Evolutionary conservation across 2,113 vertebrate genomes (phyloP).

Genomic region (Ceyx cyanopectus): DNA sequence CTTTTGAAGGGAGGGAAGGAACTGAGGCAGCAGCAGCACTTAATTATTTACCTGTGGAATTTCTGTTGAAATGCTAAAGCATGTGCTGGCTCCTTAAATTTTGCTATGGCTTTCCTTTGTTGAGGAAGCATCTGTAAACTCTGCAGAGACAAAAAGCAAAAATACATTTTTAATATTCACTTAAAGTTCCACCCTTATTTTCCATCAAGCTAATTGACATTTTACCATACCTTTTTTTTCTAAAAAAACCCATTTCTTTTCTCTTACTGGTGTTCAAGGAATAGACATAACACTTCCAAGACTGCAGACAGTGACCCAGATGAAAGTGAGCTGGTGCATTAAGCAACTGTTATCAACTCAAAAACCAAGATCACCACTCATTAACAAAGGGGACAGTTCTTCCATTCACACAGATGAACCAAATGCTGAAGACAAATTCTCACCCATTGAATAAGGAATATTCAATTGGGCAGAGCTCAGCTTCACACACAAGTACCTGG

Average conservation of each 20-base stretch:
- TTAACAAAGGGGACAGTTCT: background rate
- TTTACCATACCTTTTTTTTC: background rate
- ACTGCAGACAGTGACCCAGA: background rate
- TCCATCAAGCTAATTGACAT: background rate
- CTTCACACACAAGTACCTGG: background rate
- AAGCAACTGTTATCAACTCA: background rate
- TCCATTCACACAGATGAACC: background rate
- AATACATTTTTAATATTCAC: background rate
- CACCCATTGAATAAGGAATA: background rate
- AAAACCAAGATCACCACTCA: background rate
- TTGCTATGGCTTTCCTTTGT: constrained; percentile 95
- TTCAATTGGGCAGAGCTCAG: background rate
- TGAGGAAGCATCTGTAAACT: constrained; percentile 96
- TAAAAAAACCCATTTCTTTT: background rate
- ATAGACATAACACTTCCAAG: background rate
- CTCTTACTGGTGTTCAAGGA: background rate
- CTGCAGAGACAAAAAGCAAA: constrained; percentile 69
- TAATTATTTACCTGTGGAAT: constrained; percentile 91
- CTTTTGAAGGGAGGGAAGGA: constrained; percentile 15
- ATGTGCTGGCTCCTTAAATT: constrained; percentile 89
- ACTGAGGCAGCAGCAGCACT: background rate
- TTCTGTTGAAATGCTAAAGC: constrained; percentile 94
- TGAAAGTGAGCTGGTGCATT: background rate
- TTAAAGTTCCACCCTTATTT: background rate
- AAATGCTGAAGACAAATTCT: background rate